phyloP scores from a whole-genome alignment of 2,888 invertebrate species.

The Margaritifera margaritifera region DNA sequence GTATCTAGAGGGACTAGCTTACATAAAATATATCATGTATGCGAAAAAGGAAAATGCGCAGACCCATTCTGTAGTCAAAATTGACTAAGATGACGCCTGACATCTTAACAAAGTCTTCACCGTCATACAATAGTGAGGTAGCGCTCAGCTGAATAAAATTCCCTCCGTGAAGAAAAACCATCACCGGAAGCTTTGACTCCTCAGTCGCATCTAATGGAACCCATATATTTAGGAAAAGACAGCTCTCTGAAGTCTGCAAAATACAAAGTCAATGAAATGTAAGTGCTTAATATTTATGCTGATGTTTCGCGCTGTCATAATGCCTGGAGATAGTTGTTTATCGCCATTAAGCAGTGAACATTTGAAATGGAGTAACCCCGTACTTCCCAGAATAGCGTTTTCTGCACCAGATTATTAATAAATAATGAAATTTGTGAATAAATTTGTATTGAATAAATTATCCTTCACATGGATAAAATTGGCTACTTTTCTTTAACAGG shows the following conservation, averaged over 20 bases:
- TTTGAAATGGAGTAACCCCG: background rate
- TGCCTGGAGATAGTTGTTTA: background rate
- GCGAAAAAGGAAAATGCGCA: conserved; percentile 1
- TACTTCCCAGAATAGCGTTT: background rate
- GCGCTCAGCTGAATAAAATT: conserved; percentile 71
- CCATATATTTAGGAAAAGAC: conserved; percentile 84
- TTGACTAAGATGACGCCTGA: conserved; percentile 50
- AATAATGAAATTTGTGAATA: no score
- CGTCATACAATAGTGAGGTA: conserved; percentile 46
- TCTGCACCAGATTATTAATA: no score
- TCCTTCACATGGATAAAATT: no score
- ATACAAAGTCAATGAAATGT: background rate
- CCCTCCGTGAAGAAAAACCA: conserved; percentile 75
- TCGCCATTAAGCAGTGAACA: background rate
- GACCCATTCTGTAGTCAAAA: conserved; percentile 59
- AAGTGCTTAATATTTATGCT: background rate
- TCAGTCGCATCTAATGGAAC: conserved; percentile 73
- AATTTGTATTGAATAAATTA: no score
- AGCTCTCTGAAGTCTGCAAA: conserved; percentile 79
- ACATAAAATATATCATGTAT: no score
- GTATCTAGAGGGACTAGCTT: no score
- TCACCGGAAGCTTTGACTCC: conserved; percentile 65
- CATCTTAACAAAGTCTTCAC: conserved; percentile 36
- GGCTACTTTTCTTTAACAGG: no score
- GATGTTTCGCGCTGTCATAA: no score